Evolutionary conservation across 2,113 vertebrate species (phyloP).

Genomic region (Neofelis nebulosa): DNA sequence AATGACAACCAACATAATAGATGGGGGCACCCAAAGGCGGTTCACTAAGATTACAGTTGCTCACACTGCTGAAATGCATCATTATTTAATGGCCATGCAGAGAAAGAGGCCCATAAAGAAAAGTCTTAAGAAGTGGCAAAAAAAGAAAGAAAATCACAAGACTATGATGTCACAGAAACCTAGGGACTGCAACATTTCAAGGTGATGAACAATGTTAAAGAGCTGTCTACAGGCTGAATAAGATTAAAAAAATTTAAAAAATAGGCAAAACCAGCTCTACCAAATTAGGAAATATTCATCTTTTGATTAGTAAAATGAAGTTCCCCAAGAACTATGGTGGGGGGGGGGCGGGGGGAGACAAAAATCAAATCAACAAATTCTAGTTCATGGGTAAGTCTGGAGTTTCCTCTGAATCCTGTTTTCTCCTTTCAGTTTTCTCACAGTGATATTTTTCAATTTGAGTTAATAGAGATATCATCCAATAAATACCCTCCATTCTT

Average conservation of each 20-base stretch:
- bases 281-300: background rate
- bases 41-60: background rate
- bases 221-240: background rate
- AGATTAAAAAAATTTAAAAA: background rate
- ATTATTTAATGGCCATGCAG: background rate
- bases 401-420: slow-evolving; percentile 3
- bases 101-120: background rate
- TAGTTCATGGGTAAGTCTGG: background rate
- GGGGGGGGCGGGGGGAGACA: background rate
- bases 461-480: background rate
- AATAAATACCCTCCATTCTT: background rate
- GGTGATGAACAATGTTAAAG: background rate
- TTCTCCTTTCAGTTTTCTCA: background rate
- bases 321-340: background rate
- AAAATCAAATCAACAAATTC: slow-evolving; percentile 41
- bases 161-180: background rate
- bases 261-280: background rate
- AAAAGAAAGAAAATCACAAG: background rate
- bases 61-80: background rate
- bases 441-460: background rate
- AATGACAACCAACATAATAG: background rate
- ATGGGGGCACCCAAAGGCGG: background rate
- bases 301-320: slow-evolving; percentile 16
- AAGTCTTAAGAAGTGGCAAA: background rate
- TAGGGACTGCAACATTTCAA: background rate